Percentiles rank a stretch among this genome's conserved stretches.
Conservation (phyloP, 37 sponge, comb jelly and placozoan species). For the Agelas oroides region DNA sequence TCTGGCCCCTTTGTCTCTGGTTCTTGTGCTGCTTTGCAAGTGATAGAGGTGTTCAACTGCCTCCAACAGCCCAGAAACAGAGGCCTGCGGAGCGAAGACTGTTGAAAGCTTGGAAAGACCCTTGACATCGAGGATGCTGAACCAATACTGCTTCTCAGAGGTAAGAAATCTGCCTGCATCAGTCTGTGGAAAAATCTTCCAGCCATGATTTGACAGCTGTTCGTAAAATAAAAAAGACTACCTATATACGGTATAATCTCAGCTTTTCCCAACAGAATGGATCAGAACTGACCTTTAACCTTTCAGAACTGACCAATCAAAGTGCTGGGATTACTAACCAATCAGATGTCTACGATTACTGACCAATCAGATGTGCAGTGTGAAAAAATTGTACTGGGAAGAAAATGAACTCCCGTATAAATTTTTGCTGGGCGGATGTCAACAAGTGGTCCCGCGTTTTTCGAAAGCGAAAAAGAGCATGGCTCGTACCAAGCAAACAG, state of each 20-base stretch:
- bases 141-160: too few relatives aligned
- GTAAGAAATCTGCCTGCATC: too few relatives aligned
- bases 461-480: conserved; percentile 35
- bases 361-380: conserved; percentile 28
- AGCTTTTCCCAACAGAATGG: conserved; percentile 1
- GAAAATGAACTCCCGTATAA: background rate
- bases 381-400: background rate
- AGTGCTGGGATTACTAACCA: conserved; percentile 45
- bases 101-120: too few relatives aligned
- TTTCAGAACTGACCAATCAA: conserved; percentile 44
- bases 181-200: too few relatives aligned
- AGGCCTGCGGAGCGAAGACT: too few relatives aligned
- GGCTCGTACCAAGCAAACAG: conserved; percentile 99
- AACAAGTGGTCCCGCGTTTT: background rate
- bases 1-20: too few relatives aligned
- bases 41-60: too few relatives aligned
- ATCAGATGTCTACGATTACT: conserved; percentile 47
- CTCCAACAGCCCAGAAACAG: too few relatives aligned
- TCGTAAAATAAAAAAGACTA: too few relatives aligned
- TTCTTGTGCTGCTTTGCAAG: too few relatives aligned
- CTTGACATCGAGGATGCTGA: too few relatives aligned
- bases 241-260: conserved; percentile 19
- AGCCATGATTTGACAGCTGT: too few relatives aligned
- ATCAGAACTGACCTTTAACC: conserved; percentile 27
- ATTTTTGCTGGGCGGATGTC: background rate